phyloP scores from a whole-genome alignment of 2,113 vertebrate genomes.

The Bungarus multicinctus region DNA sequence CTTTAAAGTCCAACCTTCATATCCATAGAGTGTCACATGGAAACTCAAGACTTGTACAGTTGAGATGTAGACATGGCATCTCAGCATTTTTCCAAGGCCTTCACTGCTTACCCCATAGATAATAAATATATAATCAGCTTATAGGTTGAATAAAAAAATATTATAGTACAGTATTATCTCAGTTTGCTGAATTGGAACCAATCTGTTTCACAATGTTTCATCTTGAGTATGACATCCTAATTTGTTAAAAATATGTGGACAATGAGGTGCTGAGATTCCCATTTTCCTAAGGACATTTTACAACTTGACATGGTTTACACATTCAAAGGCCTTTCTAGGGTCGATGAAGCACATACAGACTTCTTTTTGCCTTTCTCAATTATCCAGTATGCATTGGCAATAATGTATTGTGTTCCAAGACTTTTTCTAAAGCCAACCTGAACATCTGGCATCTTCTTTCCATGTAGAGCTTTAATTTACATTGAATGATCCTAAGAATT shows the following conservation, averaged over 20 bases:
- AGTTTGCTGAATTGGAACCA: not conserved
- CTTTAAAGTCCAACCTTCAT: not conserved
- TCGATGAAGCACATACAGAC: not conserved
- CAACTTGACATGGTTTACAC: not conserved
- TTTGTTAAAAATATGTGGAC: not conserved
- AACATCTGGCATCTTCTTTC: not conserved
- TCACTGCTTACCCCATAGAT: not conserved
- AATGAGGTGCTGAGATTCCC: not conserved
- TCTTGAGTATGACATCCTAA: not conserved
- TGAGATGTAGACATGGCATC: not conserved
- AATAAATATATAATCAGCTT: not conserved
- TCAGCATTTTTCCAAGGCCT: not conserved
- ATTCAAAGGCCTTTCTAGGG: not conserved
- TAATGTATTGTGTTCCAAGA: not conserved
- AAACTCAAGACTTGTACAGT: not conserved
- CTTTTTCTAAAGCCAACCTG: not conserved
- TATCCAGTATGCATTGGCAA: not conserved
- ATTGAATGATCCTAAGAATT: not conserved
- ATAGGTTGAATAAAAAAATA: not conserved
- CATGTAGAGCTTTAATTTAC: not conserved
- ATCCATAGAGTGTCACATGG: not conserved
- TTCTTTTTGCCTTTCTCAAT: not conserved
- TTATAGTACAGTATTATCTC: too few relatives aligned
- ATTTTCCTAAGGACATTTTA: not conserved
- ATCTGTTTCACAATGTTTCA: not conserved